Percentiles rank a stretch among this genome's conserved stretches.
Evolutionary conservation across 2,113 vertebrate species (phyloP).

Genomic region (Plestiodon gilberti): DNA sequence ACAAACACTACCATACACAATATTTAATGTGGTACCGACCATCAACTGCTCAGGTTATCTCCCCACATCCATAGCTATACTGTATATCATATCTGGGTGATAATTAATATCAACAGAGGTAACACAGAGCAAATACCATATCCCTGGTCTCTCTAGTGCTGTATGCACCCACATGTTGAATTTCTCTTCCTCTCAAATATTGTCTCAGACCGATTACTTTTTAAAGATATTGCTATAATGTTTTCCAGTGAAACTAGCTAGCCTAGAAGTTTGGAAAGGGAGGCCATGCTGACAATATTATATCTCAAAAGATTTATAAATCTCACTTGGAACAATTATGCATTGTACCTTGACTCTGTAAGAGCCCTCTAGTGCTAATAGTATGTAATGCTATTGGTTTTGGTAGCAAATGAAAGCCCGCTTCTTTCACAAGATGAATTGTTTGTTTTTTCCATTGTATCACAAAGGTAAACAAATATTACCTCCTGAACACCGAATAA

Average conservation of each 20-base stretch:
- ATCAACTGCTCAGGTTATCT: neutral
- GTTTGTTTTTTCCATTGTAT: neutral
- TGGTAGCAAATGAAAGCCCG: neutral
- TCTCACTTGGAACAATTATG: neutral
- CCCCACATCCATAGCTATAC: neutral
- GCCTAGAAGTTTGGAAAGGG: neutral
- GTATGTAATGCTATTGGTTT: neutral
- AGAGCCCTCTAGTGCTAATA: neutral
- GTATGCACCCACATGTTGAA: neutral
- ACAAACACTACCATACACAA: neutral
- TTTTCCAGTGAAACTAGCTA: neutral
- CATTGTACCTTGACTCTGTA: neutral
- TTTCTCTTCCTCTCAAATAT: slow-evolving; percentile 3
- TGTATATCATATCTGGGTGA: neutral
- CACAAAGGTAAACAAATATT: neutral
- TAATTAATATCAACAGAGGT: slow-evolving; percentile 1
- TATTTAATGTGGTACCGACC: neutral
- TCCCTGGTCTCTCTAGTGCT: neutral
- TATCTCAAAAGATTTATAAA: neutral
- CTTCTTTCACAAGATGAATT: neutral
- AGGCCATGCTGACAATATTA: neutral
- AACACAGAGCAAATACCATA: slow-evolving; percentile 3
- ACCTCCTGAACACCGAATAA: neutral
- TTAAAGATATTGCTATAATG: neutral
- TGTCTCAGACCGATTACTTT: neutral